phyloP scores from a whole-genome alignment of 2,113 vertebrate species.

The Semnornis frantzii region DNA sequence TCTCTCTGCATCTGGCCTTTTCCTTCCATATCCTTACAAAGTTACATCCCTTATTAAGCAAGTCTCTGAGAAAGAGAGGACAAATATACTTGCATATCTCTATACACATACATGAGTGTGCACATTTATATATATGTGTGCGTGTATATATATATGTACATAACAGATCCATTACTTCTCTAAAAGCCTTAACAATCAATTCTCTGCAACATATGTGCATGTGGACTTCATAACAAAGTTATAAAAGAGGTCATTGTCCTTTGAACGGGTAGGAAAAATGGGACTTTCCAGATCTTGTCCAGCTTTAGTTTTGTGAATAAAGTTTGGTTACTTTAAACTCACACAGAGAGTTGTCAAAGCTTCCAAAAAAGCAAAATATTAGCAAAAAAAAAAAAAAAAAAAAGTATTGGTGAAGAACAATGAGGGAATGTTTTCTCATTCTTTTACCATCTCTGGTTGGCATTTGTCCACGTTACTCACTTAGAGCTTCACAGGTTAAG shows the following conservation, averaged over 20 bases:
- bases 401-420: background rate
- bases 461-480: background rate
- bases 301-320: background rate
- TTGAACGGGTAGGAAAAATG: background rate
- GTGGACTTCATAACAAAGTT: background rate
- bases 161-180: background rate
- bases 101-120: rapidly evolving
- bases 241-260: background rate
- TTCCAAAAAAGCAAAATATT: background rate
- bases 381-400: background rate
- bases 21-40: background rate
- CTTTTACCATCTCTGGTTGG: slow-evolving; percentile 17
- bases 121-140: background rate
- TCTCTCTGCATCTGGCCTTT: background rate
- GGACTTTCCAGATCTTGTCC: background rate
- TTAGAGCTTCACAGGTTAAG: background rate
- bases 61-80: background rate
- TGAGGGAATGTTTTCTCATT: background rate
- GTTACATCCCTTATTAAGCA: background rate
- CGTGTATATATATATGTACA: rapidly evolving
- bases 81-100: background rate
- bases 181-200: background rate
- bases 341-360: background rate
- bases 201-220: rapidly evolving
- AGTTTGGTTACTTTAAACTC: background rate